Conservation (phyloP, 2,888 invertebrate genomes). For the Escarpia spicata region DNA sequence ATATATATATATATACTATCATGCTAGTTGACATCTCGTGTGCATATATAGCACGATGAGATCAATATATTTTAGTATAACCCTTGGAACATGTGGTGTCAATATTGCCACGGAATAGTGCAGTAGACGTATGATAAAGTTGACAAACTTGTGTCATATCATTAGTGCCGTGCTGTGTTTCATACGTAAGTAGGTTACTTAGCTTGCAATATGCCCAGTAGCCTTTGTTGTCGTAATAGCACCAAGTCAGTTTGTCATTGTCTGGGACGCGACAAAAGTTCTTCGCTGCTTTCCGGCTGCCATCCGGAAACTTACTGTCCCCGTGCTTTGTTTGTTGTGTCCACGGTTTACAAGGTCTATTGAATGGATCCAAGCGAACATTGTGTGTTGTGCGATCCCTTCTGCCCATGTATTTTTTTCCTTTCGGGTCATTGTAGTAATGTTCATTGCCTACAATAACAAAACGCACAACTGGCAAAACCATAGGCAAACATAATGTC, state of each 20-base stretch:
- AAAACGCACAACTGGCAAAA: not conserved
- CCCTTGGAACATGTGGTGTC: no score
- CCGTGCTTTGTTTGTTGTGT: no score
- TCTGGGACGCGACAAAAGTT: not conserved
- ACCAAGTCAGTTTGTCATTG: not conserved
- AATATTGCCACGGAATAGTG: not conserved
- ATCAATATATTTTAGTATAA: not conserved
- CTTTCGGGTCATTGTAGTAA: not conserved
- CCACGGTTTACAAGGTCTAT: not conserved
- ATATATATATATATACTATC: no score
- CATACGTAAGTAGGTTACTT: not conserved
- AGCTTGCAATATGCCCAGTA: not conserved
- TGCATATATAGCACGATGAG: no score
- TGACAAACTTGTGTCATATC: no score
- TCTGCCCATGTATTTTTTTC: not conserved
- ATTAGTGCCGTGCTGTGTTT: not conserved
- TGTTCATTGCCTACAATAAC: not conserved
- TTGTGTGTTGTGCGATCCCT: not conserved
- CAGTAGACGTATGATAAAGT: not conserved
- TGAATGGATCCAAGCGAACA: not conserved
- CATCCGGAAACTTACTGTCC: no score
- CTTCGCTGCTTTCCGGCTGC: no score
- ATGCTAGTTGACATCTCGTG: no score
- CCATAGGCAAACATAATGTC: no score
- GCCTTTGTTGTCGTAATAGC: not conserved